Evolutionary conservation across 1,140 invertebrate species (phyloP).

Genomic region (Scaptodrosophila lebanonensis): DNA sequence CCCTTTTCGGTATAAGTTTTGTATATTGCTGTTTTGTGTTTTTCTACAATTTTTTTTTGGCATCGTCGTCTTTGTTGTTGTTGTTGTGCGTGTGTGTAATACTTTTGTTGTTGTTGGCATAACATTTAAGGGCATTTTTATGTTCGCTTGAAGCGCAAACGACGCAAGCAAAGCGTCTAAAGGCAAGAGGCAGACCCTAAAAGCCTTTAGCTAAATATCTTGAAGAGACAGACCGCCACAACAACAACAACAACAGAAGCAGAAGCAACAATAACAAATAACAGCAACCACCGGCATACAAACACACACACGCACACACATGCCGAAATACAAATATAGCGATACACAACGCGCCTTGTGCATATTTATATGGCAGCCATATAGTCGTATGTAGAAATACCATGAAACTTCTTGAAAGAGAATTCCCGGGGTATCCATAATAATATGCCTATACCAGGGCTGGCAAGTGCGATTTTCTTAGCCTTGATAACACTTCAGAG

Average conservation of each 20-base stretch:
- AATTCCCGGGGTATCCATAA: no score
- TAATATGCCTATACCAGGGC: no score
- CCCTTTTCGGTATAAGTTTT: conserved; percentile 73
- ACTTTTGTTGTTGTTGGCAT: conserved; percentile 35
- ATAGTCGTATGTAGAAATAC: conserved; percentile 16
- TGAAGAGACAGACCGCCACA: conserved; percentile 41
- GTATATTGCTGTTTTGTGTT: conserved; percentile 62
- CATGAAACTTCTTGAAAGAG: no score
- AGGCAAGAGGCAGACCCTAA: conserved; percentile 60
- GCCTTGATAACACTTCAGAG: no score
- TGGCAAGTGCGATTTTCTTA: no score
- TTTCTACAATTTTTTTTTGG: not conserved
- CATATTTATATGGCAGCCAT: conserved; percentile 32
- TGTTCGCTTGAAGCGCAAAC: conserved; percentile 62
- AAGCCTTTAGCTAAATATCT: conserved; percentile 73
- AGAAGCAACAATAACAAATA: conserved; percentile 10
- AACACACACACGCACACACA: not conserved
- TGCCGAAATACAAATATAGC: conserved; percentile 18
- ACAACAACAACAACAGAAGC: conserved; percentile 24
- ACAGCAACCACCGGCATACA: conserved; percentile 29
- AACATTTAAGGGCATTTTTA: conserved; percentile 71
- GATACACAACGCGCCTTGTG: conserved; percentile 47
- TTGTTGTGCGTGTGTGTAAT: conserved; percentile 13
- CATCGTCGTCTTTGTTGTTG: conserved; percentile 10
- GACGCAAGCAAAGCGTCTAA: conserved; percentile 50